Evolutionary conservation across 2,113 vertebrate genomes (phyloP).

Genomic region (Sphaerodactylus townsendi): DNA sequence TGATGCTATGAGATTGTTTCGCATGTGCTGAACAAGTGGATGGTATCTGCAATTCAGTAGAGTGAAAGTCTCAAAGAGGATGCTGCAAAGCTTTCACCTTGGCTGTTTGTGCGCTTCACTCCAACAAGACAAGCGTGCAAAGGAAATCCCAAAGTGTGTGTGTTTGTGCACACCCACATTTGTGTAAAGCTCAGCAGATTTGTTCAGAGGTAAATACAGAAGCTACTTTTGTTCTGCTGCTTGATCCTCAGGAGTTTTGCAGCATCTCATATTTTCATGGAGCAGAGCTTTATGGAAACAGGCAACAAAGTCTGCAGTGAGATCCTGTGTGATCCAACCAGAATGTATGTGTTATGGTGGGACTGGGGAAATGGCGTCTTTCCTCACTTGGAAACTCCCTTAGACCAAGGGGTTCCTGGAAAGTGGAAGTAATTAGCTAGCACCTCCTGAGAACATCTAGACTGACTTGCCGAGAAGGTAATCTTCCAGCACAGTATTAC

Average conservation of each 20-base stretch:
- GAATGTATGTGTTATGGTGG: too few relatives aligned
- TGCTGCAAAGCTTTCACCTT: conserved; percentile 4
- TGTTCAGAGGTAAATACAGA: not conserved
- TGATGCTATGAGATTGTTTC: conserved; percentile 49
- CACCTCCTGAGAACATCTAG: too few relatives aligned
- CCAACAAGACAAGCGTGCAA: conserved; percentile 12
- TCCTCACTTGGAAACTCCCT: too few relatives aligned
- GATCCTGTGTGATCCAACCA: not conserved
- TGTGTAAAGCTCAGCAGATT: not conserved
- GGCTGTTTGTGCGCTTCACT: conserved; percentile 17
- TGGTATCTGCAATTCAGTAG: conserved; percentile 31
- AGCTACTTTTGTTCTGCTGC: accelerated
- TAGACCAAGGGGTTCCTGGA: too few relatives aligned
- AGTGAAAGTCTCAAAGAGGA: conserved; percentile 36
- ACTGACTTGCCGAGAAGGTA: too few relatives aligned
- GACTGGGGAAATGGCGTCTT: too few relatives aligned
- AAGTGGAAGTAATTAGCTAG: too few relatives aligned
- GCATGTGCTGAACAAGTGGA: conserved; percentile 38
- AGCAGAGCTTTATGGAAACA: not conserved
- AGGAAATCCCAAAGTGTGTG: not conserved
- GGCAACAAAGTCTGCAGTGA: not conserved
- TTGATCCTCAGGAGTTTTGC: not conserved
- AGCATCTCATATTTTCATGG: not conserved
- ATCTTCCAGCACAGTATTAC: too few relatives aligned
- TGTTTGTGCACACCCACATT: too few relatives aligned